These are phyloP conservation scores for Spea hammondii DNA, from an alignment of 2,797 vertebrate genomes.

Conservation along the genomic window DNA sequence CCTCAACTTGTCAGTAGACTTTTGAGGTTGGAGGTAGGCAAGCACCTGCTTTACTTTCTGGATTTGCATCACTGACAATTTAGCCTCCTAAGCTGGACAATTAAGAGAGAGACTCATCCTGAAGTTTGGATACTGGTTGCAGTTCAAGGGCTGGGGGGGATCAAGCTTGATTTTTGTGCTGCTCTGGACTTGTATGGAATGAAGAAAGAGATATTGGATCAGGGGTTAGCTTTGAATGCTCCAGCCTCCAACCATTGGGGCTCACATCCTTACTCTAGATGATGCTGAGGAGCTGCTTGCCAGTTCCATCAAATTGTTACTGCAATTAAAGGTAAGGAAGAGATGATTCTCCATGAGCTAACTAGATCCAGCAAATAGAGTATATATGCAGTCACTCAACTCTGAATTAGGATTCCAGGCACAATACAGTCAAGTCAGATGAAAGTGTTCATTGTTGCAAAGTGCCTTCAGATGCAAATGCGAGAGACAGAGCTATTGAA, in stretches of 20 bases:
- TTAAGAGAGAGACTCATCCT: slow-evolving; percentile 5
- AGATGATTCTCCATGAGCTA: neutral
- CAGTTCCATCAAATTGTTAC: slow-evolving; percentile 36
- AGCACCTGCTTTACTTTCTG: slow-evolving; percentile 5
- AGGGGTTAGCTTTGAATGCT: slow-evolving; percentile 59
- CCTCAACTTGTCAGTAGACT: slow-evolving; percentile 32
- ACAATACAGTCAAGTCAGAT: slow-evolving; percentile 46
- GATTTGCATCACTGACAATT: slow-evolving; percentile 12
- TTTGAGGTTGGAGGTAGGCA: neutral
- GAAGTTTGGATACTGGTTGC: slow-evolving; percentile 33
- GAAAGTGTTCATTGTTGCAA: slow-evolving; percentile 45
- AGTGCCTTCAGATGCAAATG: slow-evolving; percentile 46
- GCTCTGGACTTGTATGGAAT: slow-evolving; percentile 52
- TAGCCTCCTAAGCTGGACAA: neutral
- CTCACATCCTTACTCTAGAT: slow-evolving; percentile 51
- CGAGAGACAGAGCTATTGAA: slow-evolving; percentile 23
- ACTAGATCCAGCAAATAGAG: neutral
- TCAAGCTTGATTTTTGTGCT: neutral
- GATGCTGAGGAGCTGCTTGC: slow-evolving; percentile 55
- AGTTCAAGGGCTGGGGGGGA: neutral
- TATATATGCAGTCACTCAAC: slow-evolving; percentile 15
- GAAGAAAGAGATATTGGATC: slow-evolving; percentile 53
- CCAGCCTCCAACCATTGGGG: slow-evolving; percentile 56
- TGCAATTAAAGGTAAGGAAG: slow-evolving; percentile 59
- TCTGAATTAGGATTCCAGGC: slow-evolving; percentile 22